Evolutionary conservation across 2,113 vertebrate species (phyloP).

Genomic region (Pionites leucogaster): DNA sequence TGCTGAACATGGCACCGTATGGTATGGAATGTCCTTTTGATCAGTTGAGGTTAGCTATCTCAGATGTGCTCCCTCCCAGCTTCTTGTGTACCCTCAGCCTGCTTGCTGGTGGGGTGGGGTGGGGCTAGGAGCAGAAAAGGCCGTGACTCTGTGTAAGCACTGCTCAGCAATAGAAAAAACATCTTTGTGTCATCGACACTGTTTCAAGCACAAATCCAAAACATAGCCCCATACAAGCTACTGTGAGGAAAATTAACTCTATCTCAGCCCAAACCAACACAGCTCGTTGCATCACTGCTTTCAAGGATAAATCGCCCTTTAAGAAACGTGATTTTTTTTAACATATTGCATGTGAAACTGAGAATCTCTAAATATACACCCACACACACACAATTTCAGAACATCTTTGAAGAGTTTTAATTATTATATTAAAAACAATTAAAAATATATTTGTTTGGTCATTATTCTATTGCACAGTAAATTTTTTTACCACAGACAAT

Average conservation of each 20-base stretch:
- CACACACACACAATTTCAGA: not conserved
- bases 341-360: not conserved
- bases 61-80: not conserved
- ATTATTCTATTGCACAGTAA: accelerated
- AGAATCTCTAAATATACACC: not conserved
- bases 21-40: not conserved
- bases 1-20: not conserved
- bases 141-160: not conserved
- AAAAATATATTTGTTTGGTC: not conserved
- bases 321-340: not conserved
- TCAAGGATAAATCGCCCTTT: not conserved
- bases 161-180: not conserved
- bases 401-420: not conserved
- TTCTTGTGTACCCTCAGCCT: not conserved
- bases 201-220: not conserved
- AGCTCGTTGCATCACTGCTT: not conserved
- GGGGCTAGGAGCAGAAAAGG: not conserved
- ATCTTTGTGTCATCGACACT: not conserved
- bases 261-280: not conserved
- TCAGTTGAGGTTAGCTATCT: not conserved
- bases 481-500: not conserved
- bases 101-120: not conserved
- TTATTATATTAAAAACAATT: not conserved
- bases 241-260: not conserved
- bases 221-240: not conserved